These are phyloP conservation scores for Seira musarum DNA, from an alignment of 2,888 invertebrate genomes.

Conservation along the genomic window DNA sequence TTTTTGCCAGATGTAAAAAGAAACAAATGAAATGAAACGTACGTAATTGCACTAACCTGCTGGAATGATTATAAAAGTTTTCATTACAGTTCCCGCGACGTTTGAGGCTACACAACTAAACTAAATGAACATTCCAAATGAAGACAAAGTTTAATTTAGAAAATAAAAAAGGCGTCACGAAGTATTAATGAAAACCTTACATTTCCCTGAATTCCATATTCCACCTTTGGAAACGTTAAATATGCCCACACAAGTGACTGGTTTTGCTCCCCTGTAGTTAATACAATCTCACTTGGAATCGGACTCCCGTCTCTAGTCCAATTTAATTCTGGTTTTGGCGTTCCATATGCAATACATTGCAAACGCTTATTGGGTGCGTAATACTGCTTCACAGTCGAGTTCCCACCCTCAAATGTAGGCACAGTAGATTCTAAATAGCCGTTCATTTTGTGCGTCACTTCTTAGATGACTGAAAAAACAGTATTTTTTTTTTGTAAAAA, in stretches of 20 bases:
- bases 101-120: constrained; percentile 53
- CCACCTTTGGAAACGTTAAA: constrained; percentile 41
- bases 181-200: neutral
- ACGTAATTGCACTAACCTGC: constrained; percentile 44
- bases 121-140: neutral
- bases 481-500: neutral
- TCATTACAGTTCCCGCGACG: constrained; percentile 42
- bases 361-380: constrained; percentile 42
- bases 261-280: constrained; percentile 52
- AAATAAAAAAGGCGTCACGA: no score
- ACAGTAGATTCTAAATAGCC: constrained; percentile 36
- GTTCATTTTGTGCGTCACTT: neutral
- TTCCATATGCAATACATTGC: constrained; percentile 49
- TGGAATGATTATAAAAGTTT: constrained; percentile 53
- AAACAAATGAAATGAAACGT: no score
- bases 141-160: no score
- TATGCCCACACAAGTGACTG: constrained; percentile 45
- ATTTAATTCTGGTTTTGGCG: constrained; percentile 49
- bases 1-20: no score
- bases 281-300: constrained; percentile 46
- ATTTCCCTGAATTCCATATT: constrained; percentile 50
- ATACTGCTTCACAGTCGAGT: constrained; percentile 47
- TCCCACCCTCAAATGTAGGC: constrained; percentile 47
- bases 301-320: constrained; percentile 57
- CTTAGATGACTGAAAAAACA: constrained; percentile 13